A percentile compares a stretch with the other conserved stretches of the same genome.
These are phyloP conservation scores for Cheilosia soror DNA, from an alignment of 2,888 invertebrate genomes.

Conservation along the genomic window DNA sequence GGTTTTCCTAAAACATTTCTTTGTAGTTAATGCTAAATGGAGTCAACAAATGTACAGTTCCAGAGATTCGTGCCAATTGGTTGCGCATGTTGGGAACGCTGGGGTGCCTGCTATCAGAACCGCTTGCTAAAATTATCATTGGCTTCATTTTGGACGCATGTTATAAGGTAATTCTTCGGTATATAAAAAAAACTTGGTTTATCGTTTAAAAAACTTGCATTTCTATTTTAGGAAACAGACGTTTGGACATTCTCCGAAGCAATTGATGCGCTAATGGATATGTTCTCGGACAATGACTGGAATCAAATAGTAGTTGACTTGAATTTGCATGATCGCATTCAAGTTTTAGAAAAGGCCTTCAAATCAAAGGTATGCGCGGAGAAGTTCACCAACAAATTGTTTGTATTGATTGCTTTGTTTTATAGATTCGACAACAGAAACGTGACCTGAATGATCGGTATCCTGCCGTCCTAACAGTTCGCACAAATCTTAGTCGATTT, in stretches of 20 bases:
- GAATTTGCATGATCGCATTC: conserved; percentile 87
- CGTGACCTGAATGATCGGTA: conserved; percentile 88
- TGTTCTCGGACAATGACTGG: conserved; percentile 91
- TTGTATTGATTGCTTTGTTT: neutral
- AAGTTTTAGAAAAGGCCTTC: conserved; percentile 86
- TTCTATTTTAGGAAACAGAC: conserved; percentile 85
- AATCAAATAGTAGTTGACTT: conserved; percentile 87
- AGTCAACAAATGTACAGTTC: conserved; percentile 84
- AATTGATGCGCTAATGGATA: conserved; percentile 90
- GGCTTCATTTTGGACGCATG: conserved; percentile 87
- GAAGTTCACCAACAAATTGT: neutral
- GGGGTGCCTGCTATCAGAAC: conserved; percentile 84
- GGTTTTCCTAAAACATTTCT: neutral
- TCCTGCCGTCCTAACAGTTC: conserved; percentile 89
- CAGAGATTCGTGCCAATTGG: conserved; percentile 86
- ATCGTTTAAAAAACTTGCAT: no score
- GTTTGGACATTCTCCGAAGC: conserved; percentile 91
- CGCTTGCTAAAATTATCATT: conserved; percentile 83
- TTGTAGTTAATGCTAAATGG: conserved; percentile 85
- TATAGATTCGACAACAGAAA: conserved; percentile 87
- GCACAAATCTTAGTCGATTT: conserved; percentile 88
- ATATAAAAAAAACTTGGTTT: no score
- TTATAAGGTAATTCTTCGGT: conserved; percentile 74
- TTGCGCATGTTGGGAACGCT: conserved; percentile 86
- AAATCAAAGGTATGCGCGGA: conserved; percentile 86